Evolutionary conservation across 2,888 invertebrate genomes (phyloP).

Genomic region (Acanthococcus lagerstroemiae): DNA sequence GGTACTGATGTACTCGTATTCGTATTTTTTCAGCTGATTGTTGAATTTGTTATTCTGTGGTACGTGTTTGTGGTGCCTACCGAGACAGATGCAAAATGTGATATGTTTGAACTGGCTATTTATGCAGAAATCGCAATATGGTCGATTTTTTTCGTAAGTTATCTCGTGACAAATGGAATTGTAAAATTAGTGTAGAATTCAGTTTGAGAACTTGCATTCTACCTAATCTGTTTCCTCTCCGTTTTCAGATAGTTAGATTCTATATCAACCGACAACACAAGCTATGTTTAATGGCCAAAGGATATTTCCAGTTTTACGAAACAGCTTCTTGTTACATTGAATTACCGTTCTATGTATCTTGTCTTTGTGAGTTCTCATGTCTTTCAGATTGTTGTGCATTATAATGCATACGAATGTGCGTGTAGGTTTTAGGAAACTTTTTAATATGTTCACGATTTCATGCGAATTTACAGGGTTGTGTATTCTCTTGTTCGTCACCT

Average conservation of each 20-base stretch:
- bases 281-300: slow-evolving; percentile 6
- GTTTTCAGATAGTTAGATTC: slow-evolving; percentile 6
- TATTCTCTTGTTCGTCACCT: slow-evolving; percentile 1
- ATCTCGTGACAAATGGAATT: not conserved
- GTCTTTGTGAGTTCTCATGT: slow-evolving; percentile 16
- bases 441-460: no score
- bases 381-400: not conserved
- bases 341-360: slow-evolving; percentile 20
- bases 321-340: slow-evolving; percentile 3
- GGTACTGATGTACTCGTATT: not conserved
- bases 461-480: slow-evolving; percentile 6
- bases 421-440: no score
- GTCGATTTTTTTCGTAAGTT: slow-evolving; percentile 19
- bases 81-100: slow-evolving; percentile 10
- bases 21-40: not conserved
- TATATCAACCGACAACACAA: slow-evolving; percentile 19
- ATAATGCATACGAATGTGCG: not conserved
- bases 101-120: slow-evolving; percentile 11
- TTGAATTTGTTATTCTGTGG: not conserved
- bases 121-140: slow-evolving; percentile 17
- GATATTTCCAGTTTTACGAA: slow-evolving; percentile 23
- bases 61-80: slow-evolving; percentile 8
- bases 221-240: no score
- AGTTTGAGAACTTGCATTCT: no score
- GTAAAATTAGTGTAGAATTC: not conserved